Percentiles rank a stretch among this genome's conserved stretches.
Conservation (phyloP, 2,113 vertebrate genomes). For the Hemiprocne comata region DNA sequence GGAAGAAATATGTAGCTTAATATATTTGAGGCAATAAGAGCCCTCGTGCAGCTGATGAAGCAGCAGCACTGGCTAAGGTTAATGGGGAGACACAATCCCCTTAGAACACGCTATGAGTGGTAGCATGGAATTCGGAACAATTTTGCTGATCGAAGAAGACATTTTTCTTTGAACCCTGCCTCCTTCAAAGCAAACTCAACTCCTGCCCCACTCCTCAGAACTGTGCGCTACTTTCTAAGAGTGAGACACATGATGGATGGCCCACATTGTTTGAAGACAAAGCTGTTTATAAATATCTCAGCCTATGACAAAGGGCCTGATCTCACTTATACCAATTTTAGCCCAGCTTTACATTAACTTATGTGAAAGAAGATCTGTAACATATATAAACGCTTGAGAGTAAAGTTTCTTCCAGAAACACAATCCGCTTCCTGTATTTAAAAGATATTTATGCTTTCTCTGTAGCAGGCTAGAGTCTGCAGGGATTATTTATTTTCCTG, state of each 20-base stretch:
- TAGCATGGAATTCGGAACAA: background rate
- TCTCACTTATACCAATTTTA: slow-evolving; percentile 28
- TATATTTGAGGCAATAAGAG: slow-evolving; percentile 23
- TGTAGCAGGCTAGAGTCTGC: background rate
- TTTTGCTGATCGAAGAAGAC: rapidly evolving
- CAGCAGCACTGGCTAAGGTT: background rate
- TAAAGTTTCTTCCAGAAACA: background rate
- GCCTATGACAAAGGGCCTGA: slow-evolving; percentile 2
- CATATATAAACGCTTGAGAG: background rate
- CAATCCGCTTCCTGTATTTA: slow-evolving; percentile 27
- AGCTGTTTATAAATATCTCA: slow-evolving; percentile 60
- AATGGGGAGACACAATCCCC: background rate
- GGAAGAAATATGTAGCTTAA: slow-evolving; percentile 53
- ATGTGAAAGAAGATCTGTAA: background rate
- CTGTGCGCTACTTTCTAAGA: background rate
- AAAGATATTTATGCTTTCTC: slow-evolving; percentile 19
- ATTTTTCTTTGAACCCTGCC: background rate
- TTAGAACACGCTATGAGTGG: background rate
- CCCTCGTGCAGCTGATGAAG: background rate
- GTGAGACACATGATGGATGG: slow-evolving; percentile 13
- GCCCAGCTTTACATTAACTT: slow-evolving; percentile 19
- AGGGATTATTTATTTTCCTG: background rate
- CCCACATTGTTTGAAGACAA: slow-evolving; percentile 46
- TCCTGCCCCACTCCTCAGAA: background rate
- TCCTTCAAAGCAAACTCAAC: slow-evolving; percentile 10